Base-by-base conservation (phyloP, 2,888 invertebrate species). In the Clunio marinus region DNA sequence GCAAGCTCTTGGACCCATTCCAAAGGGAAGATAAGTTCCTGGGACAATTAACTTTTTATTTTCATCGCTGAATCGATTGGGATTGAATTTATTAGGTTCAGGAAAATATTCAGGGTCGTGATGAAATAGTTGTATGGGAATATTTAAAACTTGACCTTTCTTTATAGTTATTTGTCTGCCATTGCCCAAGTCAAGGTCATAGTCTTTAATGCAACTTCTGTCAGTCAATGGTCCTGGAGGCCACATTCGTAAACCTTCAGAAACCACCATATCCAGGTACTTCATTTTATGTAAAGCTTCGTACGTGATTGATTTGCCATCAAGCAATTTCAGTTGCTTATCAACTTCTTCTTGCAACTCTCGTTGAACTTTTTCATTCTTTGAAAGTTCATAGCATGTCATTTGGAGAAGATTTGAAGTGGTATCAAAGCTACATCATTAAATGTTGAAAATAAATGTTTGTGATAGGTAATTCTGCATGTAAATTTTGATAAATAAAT, bases 51-150 rank as follows among this genome's bases (percentile, higher is more conserved):
- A 20, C 15, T 17, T 35, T 35, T 59, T 59, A 2, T 20, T 59
- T 13, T 59, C 59, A 59, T 59, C 59, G n/a, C 35, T 59, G 10
- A 59, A 59, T 17, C 59, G n/a, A 10, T 59, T 10, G 1, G 59
- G 59, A 35, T 59, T 35, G 10, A 59, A 59, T 10, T 35, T 59
- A 1, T 35, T 20, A 13, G 59, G 59, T 32, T 59, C 10, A 1
- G n/a, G 15, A 13, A 59, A 59, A 10, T 59, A 59, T 20, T 28
- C 10, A 5, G 17, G 32, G 5, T 59, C 59, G 13, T 59, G 28
- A 32, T 59, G 59, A 2, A 59, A 13, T 35, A 17, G 10, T n/a
- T 1, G 20, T 13, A 59, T 59, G 4, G 59, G 59, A 32, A 59
- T 15, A 4, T 17, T 20, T 3, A 59, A 13, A 32, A 28, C 35